Evolutionary conservation across 2,888 invertebrate species (phyloP), one percentile per base, ranked within the genome.

Genomic region (Andrena haemorrhoa): DNA sequence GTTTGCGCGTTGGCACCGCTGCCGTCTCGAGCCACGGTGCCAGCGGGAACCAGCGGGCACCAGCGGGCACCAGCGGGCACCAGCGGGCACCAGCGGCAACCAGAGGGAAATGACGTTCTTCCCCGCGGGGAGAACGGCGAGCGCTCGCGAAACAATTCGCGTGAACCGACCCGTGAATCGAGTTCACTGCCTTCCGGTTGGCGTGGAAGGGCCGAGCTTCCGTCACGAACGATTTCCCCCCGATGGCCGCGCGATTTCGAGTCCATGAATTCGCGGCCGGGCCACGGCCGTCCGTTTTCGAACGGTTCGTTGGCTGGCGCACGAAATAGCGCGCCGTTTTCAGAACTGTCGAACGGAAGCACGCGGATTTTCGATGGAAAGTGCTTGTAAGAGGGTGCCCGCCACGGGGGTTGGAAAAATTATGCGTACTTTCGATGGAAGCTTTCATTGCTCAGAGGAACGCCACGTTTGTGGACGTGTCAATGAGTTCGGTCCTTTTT

Each of bases 1-100:
- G 10, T 69, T 49, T 23, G 33, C 33, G 33, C 41, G 26, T 75
- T 51, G 70, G 77, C 76, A 71, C 41, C n/a, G 58, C 8, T 16
- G n/a, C 66, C 33, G 5, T 10, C n/a, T 33, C 53, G 29, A 61
- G 1, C 20, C 41, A 7, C 23, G 16, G n/a, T 31, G 58, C 60
- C 60, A 60, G n/a, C 65, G 49, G 16, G 16, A 16, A 16, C 16
- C 41, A 16, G 5, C 12, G 35, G 35, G 35, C 0, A 35, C 41
- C 23, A 23, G 23, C 23, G 23, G 23, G 23, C 0, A 35, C 41
- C 26, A n/a, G 10, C 29, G 49, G 49, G 49, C n/a, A 16, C 16
- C 41, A 16, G 5, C 12, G 35, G 35, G 35, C 0, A 35, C 41
- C 23, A 23, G 23, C 23, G 23, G 23, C 1, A 1, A 35, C 41